Evolutionary conservation across 1,140 invertebrate species (phyloP).

Genomic region (Drosophila pseudoobscura): DNA sequence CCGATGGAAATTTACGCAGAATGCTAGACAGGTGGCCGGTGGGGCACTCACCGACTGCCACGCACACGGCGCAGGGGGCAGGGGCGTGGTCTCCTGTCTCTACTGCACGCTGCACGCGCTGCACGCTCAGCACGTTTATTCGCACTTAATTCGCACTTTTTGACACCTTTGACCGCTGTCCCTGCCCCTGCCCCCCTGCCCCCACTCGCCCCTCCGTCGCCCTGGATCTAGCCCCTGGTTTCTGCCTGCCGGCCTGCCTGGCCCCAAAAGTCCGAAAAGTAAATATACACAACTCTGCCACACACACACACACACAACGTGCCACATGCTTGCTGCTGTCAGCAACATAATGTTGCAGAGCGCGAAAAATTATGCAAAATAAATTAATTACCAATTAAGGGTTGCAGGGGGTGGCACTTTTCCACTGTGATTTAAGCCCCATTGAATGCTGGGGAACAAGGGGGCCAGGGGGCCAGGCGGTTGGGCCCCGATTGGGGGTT

Average conservation of each 20-base stretch:
- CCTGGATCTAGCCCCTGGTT: not conserved
- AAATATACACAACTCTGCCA: conserved; percentile 55
- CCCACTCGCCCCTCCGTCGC: not conserved
- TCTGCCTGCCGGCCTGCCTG: not conserved
- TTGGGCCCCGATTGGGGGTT: conserved; percentile 5
- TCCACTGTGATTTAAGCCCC: conserved; percentile 35
- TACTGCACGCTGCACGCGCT: conserved; percentile 18
- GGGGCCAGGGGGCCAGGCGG: not conserved
- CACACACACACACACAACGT: not conserved
- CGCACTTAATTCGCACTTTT: conserved; percentile 81
- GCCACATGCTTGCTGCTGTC: conserved; percentile 35
- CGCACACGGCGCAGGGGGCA: not conserved
- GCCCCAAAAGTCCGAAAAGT: conserved; percentile 36
- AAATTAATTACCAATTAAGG: conserved; percentile 80
- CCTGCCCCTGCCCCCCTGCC: conserved; percentile 5
- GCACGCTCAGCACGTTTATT: conserved; percentile 80
- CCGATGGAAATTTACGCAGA: conserved; percentile 65
- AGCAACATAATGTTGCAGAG: conserved; percentile 65
- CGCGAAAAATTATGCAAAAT: conserved; percentile 78
- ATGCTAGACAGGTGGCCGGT: conserved; percentile 33
- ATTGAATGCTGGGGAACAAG: not conserved
- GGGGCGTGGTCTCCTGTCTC: conserved; percentile 47
- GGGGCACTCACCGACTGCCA: not conserved
- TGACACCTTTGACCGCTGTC: conserved; percentile 64
- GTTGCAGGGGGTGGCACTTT: conserved; percentile 47